Base-by-base conservation (phyloP, 53 echinoderm and acorn worm genomes). In the Echinometra lucunter region DNA sequence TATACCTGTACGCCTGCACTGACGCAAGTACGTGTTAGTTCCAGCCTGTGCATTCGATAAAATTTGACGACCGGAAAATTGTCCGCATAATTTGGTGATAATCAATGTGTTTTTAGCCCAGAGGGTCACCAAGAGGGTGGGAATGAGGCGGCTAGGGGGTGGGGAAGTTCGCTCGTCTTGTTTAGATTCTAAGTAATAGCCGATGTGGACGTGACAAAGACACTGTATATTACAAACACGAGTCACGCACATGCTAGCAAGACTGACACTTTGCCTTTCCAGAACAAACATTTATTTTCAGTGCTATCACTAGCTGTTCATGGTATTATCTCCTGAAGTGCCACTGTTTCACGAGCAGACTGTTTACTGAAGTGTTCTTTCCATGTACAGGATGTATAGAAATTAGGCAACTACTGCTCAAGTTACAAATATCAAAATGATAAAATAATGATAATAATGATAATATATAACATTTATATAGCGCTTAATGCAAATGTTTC, bases 11-110 rank as follows among this genome's bases (percentile, higher is more conserved):
- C 89, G 23, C 60, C 30, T 89, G 89, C 30, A 45, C 58, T 91
- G 66, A 69, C 69, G 66, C 91, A 91, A 25, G 85, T 85, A 49
- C 91, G 69, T 40, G 42, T 91, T 69, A 60, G 91, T 91, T 91
- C 91, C 91, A 45, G 44, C 28, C 45, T n/a, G 6, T 66, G 91
- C 66, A 47, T 91, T 91, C 91, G 91, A 91, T 91, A 69, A 91
- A 91, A 91, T 45, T 91, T 69, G 91, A 91, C 91, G 91, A 91
- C 66, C 91, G 69, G 58, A 69, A 91, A 91, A 91, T 91, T 91
- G 91, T 91, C 91, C 91, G 91, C 91, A 91, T 91, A 91, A 91
- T 91, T 91, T 67, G 69, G 44, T 67, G 72, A 69, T 69, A 91
- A 91, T 91, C 91, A 91, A 91, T 66, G 91, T 91, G 91, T 91